Evolutionary conservation across 2,797 vertebrate species (phyloP).

Genomic region (Malurus leucopterus): DNA sequence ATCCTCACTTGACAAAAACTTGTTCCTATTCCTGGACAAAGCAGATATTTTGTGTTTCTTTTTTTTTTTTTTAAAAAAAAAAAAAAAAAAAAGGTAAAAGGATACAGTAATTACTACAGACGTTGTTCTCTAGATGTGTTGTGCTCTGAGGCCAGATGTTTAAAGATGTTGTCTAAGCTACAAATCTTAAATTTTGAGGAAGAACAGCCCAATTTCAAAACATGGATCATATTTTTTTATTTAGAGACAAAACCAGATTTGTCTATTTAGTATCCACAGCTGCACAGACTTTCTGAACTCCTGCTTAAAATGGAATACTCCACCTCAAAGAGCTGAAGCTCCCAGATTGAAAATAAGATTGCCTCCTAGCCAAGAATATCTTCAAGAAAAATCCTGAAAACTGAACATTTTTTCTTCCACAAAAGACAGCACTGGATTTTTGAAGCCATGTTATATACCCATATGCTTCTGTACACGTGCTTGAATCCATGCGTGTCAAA

Average conservation of each 20-base stretch:
- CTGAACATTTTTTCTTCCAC: background rate
- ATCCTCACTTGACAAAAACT: background rate
- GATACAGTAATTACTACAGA: background rate
- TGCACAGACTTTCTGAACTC: background rate
- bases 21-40: background rate
- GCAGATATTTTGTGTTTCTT: background rate
- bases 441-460: background rate
- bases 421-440: background rate
- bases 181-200: background rate
- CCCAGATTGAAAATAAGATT: background rate
- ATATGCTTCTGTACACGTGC: fast-evolving
- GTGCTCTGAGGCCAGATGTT: background rate
- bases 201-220: background rate
- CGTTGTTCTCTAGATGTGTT: background rate
- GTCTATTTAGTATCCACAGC: background rate
- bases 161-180: background rate
- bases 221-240: background rate
- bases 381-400: background rate
- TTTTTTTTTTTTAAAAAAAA: too few relatives aligned
- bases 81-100: background rate
- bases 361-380: background rate
- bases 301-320: background rate
- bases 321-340: background rate
- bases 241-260: background rate
- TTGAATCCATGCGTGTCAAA: background rate